Base-by-base conservation (phyloP, 2,797 vertebrate species). In the Gobionotothen gibberifrons region DNA sequence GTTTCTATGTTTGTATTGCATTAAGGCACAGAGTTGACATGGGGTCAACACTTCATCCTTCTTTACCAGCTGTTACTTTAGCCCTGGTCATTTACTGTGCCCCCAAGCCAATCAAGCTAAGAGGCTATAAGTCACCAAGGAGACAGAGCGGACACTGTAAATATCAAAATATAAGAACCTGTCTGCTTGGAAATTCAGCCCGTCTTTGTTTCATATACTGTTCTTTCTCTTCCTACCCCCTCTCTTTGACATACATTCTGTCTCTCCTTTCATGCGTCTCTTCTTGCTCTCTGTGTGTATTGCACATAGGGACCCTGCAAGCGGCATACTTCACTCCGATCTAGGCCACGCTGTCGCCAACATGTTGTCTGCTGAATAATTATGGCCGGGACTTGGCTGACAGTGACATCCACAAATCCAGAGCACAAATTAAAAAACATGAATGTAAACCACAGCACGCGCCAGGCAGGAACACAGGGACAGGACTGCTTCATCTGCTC, bases 311-410 rank as follows among this genome's bases (percentile, higher is more conserved):
- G 53, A 64, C 48, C 57, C 15, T 73, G 32, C 59, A 9, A 42
- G 8, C 48, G 7, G 59, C 36, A 5, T 4, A 22, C 60, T 65
- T 69, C 62, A 43, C 63, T 71, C 62, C 26, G 52, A 82, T 72
- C 69, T 81, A 73, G 77, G 72, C 69, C 75, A 79, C 17, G 58
- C 68, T 65, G 72, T 83, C 75, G 71, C 54, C 69, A 67, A 56
- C 79, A 65, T 53, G 82, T 56, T 67, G 73, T 77, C 78, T 68
- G 55, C 61, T 69, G 72, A 84, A 76, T 77, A 75, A 80, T 75
- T 73, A 79, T 2, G 65, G 49, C 14, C 4, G 4, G 17, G 69
- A 40, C 26, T 21, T 26, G 56, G 69, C 42, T 5, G 76, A 64
- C 66, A 46, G 43, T 36, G 60, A 79, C 78, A 55, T 62, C 73